Evolutionary conservation across 2,113 vertebrate genomes (phyloP), one percentile per base, ranked within the genome.

Genomic region (Telmatochromis brachygnathus): DNA sequence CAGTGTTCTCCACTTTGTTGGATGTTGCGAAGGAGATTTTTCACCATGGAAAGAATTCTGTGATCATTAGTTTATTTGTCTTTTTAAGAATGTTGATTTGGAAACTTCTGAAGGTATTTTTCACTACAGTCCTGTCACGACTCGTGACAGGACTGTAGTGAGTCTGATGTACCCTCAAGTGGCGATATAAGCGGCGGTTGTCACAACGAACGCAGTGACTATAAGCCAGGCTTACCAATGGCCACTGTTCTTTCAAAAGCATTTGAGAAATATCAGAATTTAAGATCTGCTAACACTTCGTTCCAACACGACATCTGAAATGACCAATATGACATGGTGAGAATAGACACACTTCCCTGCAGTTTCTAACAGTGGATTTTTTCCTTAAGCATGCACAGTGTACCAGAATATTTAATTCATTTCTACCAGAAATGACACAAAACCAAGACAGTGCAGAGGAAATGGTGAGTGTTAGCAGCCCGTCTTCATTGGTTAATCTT

Each of bases 321-420:
- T 51, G 45, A 30, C 45, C 73, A 51, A 19, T 51, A 77, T 51
- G 26, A 51, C 73, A 77, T 30, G 26, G 26, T 77, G 45, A 77
- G 26, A 77, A 77, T 77, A 60, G 26, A 45, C 56, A 82, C 58
- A 62, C 28, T 62, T 62, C 58, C 28, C 23, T 47, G 55, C 17
- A 60, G 15, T 47, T 12, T 86, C 53, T 58, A 15, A 92, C 51
- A 56, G 86, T 90, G 88, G 87, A 88, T 68, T 81, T 89, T 35
- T 70, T 84, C 65, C 89, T 83, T 60, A 51, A 88, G 82, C 94
- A 95, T 94, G 92, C 94, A 86, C 73, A 75, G 75, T 35, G 49
- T 19, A 88, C 39, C 49, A 83, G 17, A 85, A 88, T 26, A 85
- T 84, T 84, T n/a, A 77, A 77, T 86, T 84, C 55, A 84, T 88